Conservation (phyloP, 2,797 vertebrate genomes). For the Channa striata region DNA sequence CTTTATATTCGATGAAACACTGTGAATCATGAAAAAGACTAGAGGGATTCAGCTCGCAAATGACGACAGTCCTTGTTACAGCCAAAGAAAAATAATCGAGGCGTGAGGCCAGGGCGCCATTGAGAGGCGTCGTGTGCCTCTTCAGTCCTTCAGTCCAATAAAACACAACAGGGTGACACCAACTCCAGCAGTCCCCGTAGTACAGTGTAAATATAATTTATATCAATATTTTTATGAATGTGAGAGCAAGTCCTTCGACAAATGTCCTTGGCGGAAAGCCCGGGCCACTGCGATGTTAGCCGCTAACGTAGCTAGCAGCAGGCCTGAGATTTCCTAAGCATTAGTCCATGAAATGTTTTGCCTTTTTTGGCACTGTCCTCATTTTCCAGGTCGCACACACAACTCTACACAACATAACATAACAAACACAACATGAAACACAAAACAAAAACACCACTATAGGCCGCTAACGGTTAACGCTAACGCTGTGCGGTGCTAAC, state of each 20-base stretch:
- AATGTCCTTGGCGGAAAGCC: conserved; percentile 66
- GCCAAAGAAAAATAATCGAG: conserved; percentile 62
- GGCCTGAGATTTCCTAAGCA: conserved; percentile 41
- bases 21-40: conserved; percentile 58
- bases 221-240: conserved; percentile 11
- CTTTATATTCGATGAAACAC: conserved; percentile 66
- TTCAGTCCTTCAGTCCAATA: conserved; percentile 74
- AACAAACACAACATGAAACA: conserved; percentile 29
- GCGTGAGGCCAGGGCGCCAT: conserved; percentile 61
- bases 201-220: conserved; percentile 4
- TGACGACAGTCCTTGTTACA: conserved; percentile 68
- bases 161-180: conserved; percentile 41
- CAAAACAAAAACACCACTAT: conserved; percentile 13
- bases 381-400: conserved; percentile 6
- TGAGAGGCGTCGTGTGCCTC: conserved; percentile 51
- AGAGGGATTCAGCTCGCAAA: conserved; percentile 55
- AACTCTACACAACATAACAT: conserved; percentile 22
- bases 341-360: conserved; percentile 49
- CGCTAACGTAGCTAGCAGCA: conserved; percentile 55
- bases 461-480: conserved; percentile 53
- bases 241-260: conserved; percentile 56
- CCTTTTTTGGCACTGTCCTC: conserved; percentile 36
- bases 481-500: conserved; percentile 39
- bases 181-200: conserved; percentile 69
- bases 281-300: conserved; percentile 36